Conservation (phyloP, 2,113 vertebrate genomes). For the Strix uralensis region DNA sequence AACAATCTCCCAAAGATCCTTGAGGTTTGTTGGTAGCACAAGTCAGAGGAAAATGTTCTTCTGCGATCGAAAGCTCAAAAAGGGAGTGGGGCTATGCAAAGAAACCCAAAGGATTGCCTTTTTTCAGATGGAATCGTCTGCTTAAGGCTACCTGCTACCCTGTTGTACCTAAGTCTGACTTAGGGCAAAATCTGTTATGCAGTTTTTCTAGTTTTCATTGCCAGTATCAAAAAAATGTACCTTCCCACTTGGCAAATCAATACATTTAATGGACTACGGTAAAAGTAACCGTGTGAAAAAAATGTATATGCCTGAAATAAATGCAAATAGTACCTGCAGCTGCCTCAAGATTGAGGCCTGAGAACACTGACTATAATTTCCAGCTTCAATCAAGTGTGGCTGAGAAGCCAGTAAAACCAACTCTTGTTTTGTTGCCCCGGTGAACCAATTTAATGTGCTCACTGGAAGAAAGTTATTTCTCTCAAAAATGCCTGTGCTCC, state of each 20-base stretch:
- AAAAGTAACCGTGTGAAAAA: background rate
- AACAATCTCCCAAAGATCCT: background rate
- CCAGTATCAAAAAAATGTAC: rapidly evolving
- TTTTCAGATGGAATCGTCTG: background rate
- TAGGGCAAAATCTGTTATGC: background rate
- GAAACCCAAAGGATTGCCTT: background rate
- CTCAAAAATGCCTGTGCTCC: background rate
- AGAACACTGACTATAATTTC: background rate
- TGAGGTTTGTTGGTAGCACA: background rate
- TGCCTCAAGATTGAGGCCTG: background rate
- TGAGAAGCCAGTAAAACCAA: background rate
- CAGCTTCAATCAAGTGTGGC: background rate
- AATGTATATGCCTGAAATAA: background rate
- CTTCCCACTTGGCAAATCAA: background rate
- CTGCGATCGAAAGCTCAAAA: background rate
- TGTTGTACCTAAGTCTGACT: background rate
- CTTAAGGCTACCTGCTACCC: background rate
- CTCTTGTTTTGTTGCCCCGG: background rate
- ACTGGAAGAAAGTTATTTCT: background rate
- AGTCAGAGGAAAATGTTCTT: background rate
- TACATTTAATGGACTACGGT: background rate
- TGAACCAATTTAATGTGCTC: background rate
- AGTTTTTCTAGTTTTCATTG: background rate
- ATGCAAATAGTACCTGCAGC: background rate
- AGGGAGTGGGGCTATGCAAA: background rate